Evolutionary conservation across 2,113 vertebrate species (phyloP).

Genomic region (Antigone vipio): DNA sequence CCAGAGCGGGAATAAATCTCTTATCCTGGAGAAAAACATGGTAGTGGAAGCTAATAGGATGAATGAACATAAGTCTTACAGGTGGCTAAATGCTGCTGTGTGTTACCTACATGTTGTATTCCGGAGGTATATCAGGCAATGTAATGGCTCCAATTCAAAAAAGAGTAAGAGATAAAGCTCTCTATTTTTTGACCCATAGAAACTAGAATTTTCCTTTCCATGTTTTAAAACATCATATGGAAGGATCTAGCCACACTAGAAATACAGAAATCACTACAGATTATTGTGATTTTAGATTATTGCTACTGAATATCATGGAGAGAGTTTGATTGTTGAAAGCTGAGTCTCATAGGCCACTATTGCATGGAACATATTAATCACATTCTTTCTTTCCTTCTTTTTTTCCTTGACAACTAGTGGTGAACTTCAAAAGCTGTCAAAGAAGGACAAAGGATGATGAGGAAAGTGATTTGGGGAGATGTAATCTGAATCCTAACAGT

Average conservation of each 20-base stretch:
- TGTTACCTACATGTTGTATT: neutral
- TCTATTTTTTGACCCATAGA: neutral
- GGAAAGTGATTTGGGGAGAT: neutral
- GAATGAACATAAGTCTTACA: neutral
- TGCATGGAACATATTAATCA: rapidly evolving
- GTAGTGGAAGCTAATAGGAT: neutral
- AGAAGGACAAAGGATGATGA: neutral
- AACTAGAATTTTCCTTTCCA: neutral
- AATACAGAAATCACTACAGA: neutral
- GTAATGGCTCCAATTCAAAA: neutral
- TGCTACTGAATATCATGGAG: neutral
- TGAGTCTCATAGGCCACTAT: neutral
- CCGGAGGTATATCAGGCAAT: neutral
- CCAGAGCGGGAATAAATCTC: neutral
- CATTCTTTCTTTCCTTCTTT: neutral
- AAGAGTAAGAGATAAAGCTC: neutral
- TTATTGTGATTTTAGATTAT: neutral
- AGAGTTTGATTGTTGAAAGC: neutral
- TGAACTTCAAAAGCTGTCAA: neutral
- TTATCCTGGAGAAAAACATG: neutral
- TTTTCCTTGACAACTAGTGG: neutral
- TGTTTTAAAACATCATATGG: neutral
- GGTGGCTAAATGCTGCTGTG: neutral
- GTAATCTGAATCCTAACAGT: neutral
- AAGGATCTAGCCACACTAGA: neutral